Evolutionary conservation across 2,113 vertebrate genomes (phyloP), one percentile per base, ranked within the genome.

Genomic region (Trematocara macrostoma): DNA sequence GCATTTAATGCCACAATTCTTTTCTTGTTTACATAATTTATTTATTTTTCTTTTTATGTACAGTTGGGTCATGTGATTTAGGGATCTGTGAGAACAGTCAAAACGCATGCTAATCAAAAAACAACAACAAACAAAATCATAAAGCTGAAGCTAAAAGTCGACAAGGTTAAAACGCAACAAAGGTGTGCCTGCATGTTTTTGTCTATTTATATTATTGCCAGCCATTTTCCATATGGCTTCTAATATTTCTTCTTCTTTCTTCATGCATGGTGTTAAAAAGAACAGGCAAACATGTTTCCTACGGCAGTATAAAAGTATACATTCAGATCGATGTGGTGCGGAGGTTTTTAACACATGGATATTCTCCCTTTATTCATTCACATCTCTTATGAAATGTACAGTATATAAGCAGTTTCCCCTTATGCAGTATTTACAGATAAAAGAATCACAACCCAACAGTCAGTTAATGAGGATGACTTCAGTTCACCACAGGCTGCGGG

Each of bases 381-480:
- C 42, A 78, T 88, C 31, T 79, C 9, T 56, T 78, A 15, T 52
- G 78, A 29, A 69, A 79, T 40, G 14, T 69, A 86, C 64, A 79
- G 45, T 83, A 57, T 64, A 69, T 83, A 83, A 76, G 85, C 82
- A 84, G 78, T 31, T 87, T 93, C 83, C 35, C 55, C 92, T 87
- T 87, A 88, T 89, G 87, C 89, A 93, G 90, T 86, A 90, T 90
- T 91, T 89, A 93, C 91, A 90, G 83, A 91, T 84, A 86, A 79
- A 89, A 71, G 81, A 86, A 87, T 84, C 79, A 85, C 82, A 88
- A 84, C 85, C 71, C 81, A 93, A 71, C 85, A 93, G 85, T 69
- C 82, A 57, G 87, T 93, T 92, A 94, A 95, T 94, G 94, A 92
- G 92, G 92, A 94, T 87, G 89, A 92, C 88, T 91, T 92, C 80